Percentiles rank a stretch among this genome's conserved stretches.
Conservation (phyloP, 2,888 invertebrate species). For the Drosophila yooni region DNA sequence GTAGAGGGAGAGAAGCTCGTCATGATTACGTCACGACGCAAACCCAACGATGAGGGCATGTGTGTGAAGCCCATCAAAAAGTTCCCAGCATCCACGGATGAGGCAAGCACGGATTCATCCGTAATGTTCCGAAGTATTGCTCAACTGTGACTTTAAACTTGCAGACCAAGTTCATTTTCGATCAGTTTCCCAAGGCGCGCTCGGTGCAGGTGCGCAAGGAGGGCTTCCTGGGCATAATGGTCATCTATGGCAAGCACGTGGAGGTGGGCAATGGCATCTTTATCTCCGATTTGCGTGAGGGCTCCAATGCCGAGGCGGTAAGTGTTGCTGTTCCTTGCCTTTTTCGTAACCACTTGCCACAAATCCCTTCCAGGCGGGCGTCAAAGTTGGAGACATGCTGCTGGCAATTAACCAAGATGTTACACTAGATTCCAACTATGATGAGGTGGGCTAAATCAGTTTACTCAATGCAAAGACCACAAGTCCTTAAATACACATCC, state of each 20-base stretch:
- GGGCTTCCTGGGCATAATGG: conserved; percentile 93
- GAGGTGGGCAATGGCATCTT: conserved; percentile 97
- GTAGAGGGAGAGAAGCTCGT: conserved; percentile 93
- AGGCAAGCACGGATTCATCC: conserved; percentile 86
- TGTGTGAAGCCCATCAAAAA: conserved; percentile 95
- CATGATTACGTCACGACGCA: conserved; percentile 87
- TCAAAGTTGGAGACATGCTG: conserved; percentile 98
- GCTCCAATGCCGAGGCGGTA: conserved; percentile 94
- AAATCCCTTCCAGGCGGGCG: conserved; percentile 90
- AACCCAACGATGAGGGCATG: conserved; percentile 87
- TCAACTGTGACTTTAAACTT: background rate
- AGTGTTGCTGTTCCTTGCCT: background rate
- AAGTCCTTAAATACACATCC: background rate
- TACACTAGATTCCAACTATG: conserved; percentile 93
- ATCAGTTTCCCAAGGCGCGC: conserved; percentile 86
- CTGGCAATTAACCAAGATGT: conserved; percentile 97
- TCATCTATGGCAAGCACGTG: conserved; percentile 96
- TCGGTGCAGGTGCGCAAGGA: conserved; percentile 94
- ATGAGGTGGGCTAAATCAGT: conserved; percentile 88
- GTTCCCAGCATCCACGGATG: conserved; percentile 93
- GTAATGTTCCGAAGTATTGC: background rate
- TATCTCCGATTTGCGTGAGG: conserved; percentile 96
- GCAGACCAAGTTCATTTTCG: conserved; percentile 83
- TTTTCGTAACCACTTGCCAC: conserved; percentile 85
- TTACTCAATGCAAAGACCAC: no score